phyloP scores from a whole-genome alignment of 2,888 invertebrate genomes.

The Seira sanloemensis region DNA sequence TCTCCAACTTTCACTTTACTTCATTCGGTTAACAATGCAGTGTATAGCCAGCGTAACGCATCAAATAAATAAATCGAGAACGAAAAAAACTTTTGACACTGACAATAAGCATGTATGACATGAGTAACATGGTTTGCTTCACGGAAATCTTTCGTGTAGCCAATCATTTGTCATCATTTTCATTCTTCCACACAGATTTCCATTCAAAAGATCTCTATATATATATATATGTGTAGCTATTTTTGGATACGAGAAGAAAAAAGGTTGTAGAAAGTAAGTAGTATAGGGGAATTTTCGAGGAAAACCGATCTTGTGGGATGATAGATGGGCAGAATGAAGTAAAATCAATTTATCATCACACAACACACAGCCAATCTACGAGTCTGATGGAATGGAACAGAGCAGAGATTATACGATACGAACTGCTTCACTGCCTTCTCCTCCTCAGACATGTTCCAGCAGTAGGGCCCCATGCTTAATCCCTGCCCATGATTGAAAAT shows the following conservation, averaged over 20 bases:
- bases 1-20: not conserved
- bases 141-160: constrained; percentile 17
- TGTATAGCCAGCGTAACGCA: too few relatives aligned
- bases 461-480: too few relatives aligned
- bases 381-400: too few relatives aligned
- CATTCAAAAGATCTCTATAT: too few relatives aligned
- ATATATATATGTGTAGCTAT: too few relatives aligned
- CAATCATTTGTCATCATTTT: too few relatives aligned
- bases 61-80: constrained; percentile 5
- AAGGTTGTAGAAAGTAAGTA: constrained; percentile 20
- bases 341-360: constrained; percentile 56
- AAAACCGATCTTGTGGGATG: not conserved
- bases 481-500: too few relatives aligned
- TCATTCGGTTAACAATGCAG: not conserved
- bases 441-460: too few relatives aligned
- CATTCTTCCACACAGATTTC: constrained; percentile 50
- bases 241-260: constrained; percentile 12
- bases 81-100: constrained; percentile 42
- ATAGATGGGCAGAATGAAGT: constrained; percentile 37
- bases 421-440: too few relatives aligned
- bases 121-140: constrained; percentile 25
- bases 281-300: too few relatives aligned
- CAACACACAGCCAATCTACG: too few relatives aligned
- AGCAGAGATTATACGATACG: too few relatives aligned
- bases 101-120: constrained; percentile 29